Evolutionary conservation across 2,113 vertebrate species (phyloP), one percentile per base, ranked within the genome.

Genomic region (Hippocampus mohnikei): DNA sequence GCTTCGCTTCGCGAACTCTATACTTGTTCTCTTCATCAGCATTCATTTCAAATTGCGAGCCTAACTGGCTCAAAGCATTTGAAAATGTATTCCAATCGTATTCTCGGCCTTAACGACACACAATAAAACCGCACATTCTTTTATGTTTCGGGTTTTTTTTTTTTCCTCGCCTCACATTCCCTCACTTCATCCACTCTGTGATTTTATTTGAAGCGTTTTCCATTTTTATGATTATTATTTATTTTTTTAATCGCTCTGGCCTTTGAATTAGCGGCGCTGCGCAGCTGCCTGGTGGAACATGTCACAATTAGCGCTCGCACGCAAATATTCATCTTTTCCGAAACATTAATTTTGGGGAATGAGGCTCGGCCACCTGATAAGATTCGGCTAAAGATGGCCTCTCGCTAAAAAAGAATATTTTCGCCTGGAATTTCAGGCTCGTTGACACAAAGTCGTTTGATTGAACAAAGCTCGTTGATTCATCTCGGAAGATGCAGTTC

Each of bases 111-210:
- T 60, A 60, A 60, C 58, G 58, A 18, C 15, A 60, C 58, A 8
- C 58, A 60, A 60, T 60, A 60, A 60, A 60, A 33, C 27, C 27
- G 58, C 58, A 60, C 58, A 60, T 60, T 60, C 27, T 60, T 60
- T 60, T 60, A 60, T 33, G 58, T 33, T 60, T 60, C 27, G 27
- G 27, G 15, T 27, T 23, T 58, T 58, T 58, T 58, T 60, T 60
- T 15, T 29, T 59, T 33, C 58, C 33, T 37, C 58, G 27, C 13
- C 16, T 60, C 27, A 60, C 27, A 60, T 33, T 60, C 58, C 58
- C 27, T 29, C 27, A 29, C 27, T 60, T 29, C 58, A 60, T 60
- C 27, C 58, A 33, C 58, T 15, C 25, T 60, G 27, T 60, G 58
- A 60, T 60, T 60, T 60, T 60, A 60, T 60, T 33, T 60, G 58